Conservation (phyloP, 64 coral and sea anemone genomes). For the Montipora foliosa region DNA sequence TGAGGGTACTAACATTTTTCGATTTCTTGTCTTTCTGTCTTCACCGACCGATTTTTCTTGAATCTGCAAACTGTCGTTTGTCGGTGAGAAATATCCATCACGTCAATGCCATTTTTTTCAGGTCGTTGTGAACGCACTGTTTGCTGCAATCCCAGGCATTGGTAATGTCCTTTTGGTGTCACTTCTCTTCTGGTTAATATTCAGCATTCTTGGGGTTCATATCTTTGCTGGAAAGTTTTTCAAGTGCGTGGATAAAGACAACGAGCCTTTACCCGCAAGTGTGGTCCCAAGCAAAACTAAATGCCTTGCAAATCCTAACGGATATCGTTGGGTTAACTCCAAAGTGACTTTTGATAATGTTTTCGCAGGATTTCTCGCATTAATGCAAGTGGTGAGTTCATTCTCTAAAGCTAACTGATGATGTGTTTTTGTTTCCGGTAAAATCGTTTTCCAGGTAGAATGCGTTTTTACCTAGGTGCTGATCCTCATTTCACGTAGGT, state of each 20-base stretch:
- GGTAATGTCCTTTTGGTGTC: conserved; percentile 88
- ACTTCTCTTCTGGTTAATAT: conserved; percentile 91
- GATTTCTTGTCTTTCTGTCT: not conserved
- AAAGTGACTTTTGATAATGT: conserved; percentile 93
- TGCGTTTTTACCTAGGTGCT: too few species aligned
- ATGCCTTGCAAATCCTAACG: conserved; percentile 55
- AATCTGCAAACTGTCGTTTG: not conserved
- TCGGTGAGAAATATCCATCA: not conserved
- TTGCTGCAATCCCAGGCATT: conserved; percentile 93
- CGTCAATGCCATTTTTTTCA: not conserved
- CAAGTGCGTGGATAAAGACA: conserved; percentile 78
- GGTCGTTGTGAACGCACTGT: conserved; percentile 91
- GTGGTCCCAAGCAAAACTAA: conserved; percentile 59
- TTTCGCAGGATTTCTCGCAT: conserved; percentile 78
- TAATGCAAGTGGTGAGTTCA: conserved; percentile 87
- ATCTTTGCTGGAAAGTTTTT: conserved; percentile 87
- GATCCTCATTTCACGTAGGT: too few species aligned
- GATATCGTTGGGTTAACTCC: conserved; percentile 84
- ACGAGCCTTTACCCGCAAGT: conserved; percentile 45
- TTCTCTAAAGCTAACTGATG: not conserved
- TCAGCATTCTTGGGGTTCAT: conserved; percentile 90
- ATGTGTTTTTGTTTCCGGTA: too few species aligned
- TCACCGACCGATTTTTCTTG: not conserved
- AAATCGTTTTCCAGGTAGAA: too few species aligned
- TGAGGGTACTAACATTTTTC: conserved; percentile 70